Evolutionary conservation across 2,888 invertebrate species (phyloP).

Genomic region (Agrochola litura): DNA sequence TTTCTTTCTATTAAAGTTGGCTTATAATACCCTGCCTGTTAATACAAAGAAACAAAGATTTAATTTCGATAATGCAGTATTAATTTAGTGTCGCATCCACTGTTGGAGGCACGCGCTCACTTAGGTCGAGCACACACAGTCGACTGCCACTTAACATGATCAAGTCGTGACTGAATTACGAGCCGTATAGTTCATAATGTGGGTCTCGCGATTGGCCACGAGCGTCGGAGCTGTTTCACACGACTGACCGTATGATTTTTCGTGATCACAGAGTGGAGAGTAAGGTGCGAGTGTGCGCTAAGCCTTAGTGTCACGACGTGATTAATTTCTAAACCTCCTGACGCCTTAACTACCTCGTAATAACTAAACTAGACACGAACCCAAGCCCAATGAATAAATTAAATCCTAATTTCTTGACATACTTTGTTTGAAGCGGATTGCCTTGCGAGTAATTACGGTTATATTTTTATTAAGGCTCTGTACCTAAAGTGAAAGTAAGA

Average conservation of each 20-base stretch:
- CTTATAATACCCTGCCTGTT: constrained; percentile 40
- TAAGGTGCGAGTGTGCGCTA: constrained; percentile 54
- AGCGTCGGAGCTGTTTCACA: constrained; percentile 54
- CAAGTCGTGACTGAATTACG: constrained; percentile 66
- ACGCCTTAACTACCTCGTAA: constrained; percentile 79
- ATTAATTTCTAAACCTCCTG: constrained; percentile 80
- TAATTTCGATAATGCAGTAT: constrained; percentile 73
- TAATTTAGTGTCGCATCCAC: constrained; percentile 66
- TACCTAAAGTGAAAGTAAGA: constrained; percentile 68
- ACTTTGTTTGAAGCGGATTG: constrained; percentile 85
- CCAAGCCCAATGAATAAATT: constrained; percentile 87
- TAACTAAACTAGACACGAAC: constrained; percentile 85
- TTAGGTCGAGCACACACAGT: constrained; percentile 58
- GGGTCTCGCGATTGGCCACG: constrained; percentile 39
- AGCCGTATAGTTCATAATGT: constrained; percentile 53
- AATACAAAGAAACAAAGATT: constrained; percentile 67
- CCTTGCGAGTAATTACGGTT: constrained; percentile 85
- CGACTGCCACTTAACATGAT: constrained; percentile 56
- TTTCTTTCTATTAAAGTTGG: constrained; percentile 15
- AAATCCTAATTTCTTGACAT: constrained; percentile 89
- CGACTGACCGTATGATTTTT: constrained; percentile 61
- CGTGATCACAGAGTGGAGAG: constrained; percentile 53
- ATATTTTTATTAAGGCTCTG: constrained; percentile 76
- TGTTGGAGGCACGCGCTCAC: constrained; percentile 62
- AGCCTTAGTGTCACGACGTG: constrained; percentile 72